Evolutionary conservation across 2,888 invertebrate species (phyloP).

Genomic region (Dolomedes plantarius): DNA sequence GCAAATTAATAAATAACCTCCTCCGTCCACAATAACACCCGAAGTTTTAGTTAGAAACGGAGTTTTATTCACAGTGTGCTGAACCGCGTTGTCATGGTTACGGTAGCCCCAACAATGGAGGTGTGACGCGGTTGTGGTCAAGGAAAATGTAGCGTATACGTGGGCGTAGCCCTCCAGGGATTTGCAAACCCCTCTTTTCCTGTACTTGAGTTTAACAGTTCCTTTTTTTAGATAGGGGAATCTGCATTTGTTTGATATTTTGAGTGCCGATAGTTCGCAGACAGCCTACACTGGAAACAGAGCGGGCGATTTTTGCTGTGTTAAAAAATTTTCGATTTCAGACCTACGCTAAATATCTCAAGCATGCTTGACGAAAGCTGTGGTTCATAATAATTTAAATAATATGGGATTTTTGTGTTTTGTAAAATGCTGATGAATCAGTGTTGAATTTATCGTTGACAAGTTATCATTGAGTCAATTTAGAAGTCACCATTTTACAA

Average conservation of each 20-base stretch:
- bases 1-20: constrained; percentile 70
- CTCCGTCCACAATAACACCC: constrained; percentile 10
- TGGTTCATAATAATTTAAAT: too few species aligned
- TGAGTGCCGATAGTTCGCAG: background rate
- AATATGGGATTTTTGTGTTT: too few species aligned
- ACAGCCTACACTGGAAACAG: too few species aligned
- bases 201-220: constrained; percentile 9
- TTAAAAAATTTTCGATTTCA: too few species aligned
- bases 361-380: too few species aligned
- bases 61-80: constrained; percentile 68
- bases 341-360: too few species aligned
- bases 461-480: too few species aligned
- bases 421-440: too few species aligned
- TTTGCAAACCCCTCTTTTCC: background rate
- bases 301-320: too few species aligned
- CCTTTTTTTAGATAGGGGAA: constrained; percentile 7
- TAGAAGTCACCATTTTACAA: too few species aligned
- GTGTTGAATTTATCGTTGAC: too few species aligned
- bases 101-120: constrained; percentile 59
- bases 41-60: constrained; percentile 60
- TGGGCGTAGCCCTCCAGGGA: constrained; percentile 23
- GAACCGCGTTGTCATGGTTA: constrained; percentile 54
- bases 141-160: constrained; percentile 35
- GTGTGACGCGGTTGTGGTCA: constrained; percentile 54
- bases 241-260: constrained; percentile 14